Base-by-base conservation (phyloP, 2,888 invertebrate species). In the Scotopteryx bipunctaria region DNA sequence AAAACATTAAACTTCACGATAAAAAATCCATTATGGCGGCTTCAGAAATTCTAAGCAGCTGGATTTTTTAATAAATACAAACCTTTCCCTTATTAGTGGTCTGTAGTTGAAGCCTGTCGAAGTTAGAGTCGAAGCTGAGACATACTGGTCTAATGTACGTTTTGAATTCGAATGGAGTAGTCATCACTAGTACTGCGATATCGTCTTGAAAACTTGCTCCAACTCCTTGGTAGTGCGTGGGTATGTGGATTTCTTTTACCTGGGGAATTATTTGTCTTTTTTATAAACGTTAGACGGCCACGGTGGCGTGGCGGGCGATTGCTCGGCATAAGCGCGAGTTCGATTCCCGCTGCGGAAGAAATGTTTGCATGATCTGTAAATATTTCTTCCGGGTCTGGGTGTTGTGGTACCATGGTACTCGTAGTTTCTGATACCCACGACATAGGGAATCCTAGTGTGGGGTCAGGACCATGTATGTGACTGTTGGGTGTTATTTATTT, bases 191-290 rank as follows among this genome's bases (percentile, higher is more conserved):
- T n/a, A n/a, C 55, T 0, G 92, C 92, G 13, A 93, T 79, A 65
- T 93, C 93, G 0, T 91, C 91, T 25, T 91, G 92, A 59, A 87
- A 92, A 64, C 92, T 92, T 0, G 90, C 85, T 0, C 59, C 52
- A 42, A 78, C 65, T 25, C 92, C 92, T 51, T 81, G 86, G 71
- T 91, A 93, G 0, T 83, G 69, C 0, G 69, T 61, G 2, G 91
- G 90, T 0, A 89, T 59, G 5, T 79, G 68, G 2, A 92, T 81
- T 2, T 76, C 71, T 5, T 69, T 61, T 0, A 92, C 75, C 70
- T 88, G 73, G 9, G 27, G 2, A 23, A 8, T 6, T 9, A 14
- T 6, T 3, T 5, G 1, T 35, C 0, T 9, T n/a, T 9, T 14
- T 19, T 5, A 1, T 5, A 17, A 27, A 27, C n/a, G 5, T 27